These are phyloP conservation scores for Campoletis raptor DNA, from an alignment of 2,888 invertebrate species.

Conservation along the genomic window DNA sequence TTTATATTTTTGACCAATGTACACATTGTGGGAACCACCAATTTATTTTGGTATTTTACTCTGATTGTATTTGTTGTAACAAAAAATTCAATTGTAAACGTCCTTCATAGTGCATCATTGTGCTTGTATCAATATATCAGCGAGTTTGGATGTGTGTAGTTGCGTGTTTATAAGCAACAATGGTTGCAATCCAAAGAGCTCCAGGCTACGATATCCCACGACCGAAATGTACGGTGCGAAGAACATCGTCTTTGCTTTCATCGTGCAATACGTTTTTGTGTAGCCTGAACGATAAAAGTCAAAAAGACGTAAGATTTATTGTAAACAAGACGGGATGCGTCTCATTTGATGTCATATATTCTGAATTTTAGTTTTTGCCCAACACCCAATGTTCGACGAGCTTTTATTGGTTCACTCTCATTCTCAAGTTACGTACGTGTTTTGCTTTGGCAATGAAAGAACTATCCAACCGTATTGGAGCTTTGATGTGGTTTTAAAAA, in stretches of 20 bases:
- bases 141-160: not conserved
- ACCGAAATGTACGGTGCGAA: constrained; percentile 5
- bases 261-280: not conserved
- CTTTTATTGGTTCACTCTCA: constrained; percentile 28
- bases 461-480: constrained; percentile 18
- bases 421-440: constrained; percentile 57
- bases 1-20: constrained; percentile 7
- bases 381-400: constrained; percentile 15
- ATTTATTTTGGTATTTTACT: constrained; percentile 37
- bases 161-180: constrained; percentile 22
- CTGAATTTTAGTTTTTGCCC: not conserved
- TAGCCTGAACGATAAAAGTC: not conserved
- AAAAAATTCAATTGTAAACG: constrained; percentile 23
- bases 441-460: constrained; percentile 54
- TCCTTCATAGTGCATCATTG: not conserved
- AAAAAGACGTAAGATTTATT: constrained; percentile 9
- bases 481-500: constrained; percentile 5
- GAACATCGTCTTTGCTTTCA: constrained; percentile 7
- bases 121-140: not conserved
- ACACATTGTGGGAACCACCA: not conserved
- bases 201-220: not conserved
- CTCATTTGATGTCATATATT: not conserved
- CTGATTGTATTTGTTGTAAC: constrained; percentile 29
- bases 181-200: constrained; percentile 51
- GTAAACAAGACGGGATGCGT: not conserved